Evolutionary conservation across 2,113 vertebrate genomes (phyloP).

Genomic region (Panurus biarmicus): DNA sequence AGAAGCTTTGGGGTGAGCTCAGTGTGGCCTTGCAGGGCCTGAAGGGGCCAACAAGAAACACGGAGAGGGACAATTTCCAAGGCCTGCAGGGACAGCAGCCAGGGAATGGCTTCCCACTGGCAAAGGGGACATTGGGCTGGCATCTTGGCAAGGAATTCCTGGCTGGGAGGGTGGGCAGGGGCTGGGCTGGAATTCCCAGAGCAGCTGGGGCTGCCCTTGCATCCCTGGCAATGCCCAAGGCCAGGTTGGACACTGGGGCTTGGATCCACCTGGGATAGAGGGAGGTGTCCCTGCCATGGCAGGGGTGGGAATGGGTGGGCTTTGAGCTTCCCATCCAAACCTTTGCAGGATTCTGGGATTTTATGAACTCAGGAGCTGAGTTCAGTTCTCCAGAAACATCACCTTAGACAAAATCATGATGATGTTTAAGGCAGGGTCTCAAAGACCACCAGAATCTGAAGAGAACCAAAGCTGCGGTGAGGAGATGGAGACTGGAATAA

Average conservation of each 20-base stretch:
- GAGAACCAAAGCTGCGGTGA: background rate
- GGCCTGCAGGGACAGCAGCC: background rate
- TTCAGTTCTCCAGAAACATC: background rate
- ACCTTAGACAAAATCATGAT: fast-evolving
- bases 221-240: background rate
- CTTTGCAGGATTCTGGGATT: background rate
- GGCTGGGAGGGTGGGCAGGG: too few relatives aligned
- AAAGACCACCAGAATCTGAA: background rate
- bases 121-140: background rate
- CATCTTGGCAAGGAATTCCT: background rate
- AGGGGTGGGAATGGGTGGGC: fast-evolving
- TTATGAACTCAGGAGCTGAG: background rate
- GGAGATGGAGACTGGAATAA: background rate
- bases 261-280: background rate
- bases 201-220: background rate
- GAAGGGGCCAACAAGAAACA: background rate
- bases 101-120: background rate
- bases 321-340: background rate
- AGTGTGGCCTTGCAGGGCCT: background rate
- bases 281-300: background rate
- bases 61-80: background rate
- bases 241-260: background rate
- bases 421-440: background rate
- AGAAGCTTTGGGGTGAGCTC: too few relatives aligned
- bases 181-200: background rate